Evolutionary conservation across 2,888 invertebrate genomes (phyloP), one percentile per base, ranked within the genome.

Genomic region (Tuta absoluta): DNA sequence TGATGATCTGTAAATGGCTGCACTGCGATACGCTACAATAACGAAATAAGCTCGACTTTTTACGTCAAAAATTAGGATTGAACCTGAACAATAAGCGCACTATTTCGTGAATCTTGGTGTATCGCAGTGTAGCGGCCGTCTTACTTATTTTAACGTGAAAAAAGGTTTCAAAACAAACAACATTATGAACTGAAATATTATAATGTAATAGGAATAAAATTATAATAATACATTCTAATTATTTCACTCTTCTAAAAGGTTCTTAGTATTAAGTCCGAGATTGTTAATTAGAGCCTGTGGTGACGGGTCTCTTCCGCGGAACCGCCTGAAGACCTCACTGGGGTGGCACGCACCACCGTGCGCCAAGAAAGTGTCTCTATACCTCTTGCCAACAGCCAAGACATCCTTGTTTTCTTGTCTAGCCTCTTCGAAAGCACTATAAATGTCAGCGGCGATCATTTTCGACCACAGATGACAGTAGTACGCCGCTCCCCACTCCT

Each of bases 261-360:
- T 76, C 67, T 81, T 81, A 65, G 84, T 90, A 66, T 91, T 90
- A 67, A 94, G 80, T 48, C 94, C 93, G 58, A 95, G 87, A 66
- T 93, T 93, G 71, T 93, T 94, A 0, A 98, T 85, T 48, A 98
- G 85, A 0, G 97, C 96, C 78, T 96, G 95, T 0, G 96, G 95
- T 1, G 96, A 96, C 0, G 98, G 98, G 87, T 99, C 98, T 61
- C 98, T 93, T 0, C 98, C 98, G 68, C 97, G 93, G 87, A 98
- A 99, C 78, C 95, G 93, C 65, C 98, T 93, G 87, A 99, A 99
- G 7, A 97, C 94, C 89, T 98, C 96, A 68, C 94, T 94, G 0
- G 97, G 95, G 70, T 96, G 94, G 70, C 95, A 94, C 67, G 95
- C 95, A 3, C 98, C 98, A 8, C 98, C 98, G 2, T 94, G 92